Base-by-base conservation (phyloP, 2,797 vertebrate genomes). In the Lacerta agilis region DNA sequence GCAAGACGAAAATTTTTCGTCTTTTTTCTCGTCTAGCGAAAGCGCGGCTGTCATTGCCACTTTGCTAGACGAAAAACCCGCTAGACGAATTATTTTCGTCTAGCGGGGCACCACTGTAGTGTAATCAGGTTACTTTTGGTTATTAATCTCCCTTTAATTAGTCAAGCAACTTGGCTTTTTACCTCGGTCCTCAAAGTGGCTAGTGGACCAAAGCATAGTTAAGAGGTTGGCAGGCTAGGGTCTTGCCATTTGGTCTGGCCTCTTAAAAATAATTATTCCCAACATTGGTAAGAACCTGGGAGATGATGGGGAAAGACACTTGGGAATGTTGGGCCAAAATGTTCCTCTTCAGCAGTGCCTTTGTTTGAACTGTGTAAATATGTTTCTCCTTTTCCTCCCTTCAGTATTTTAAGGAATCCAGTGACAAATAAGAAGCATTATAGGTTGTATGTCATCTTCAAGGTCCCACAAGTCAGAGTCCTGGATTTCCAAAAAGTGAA, bases 341-440 rank as follows among this genome's bases (percentile, higher is more conserved):
- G 6, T 43, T 67, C 33, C 5, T 75, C 20, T 87, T 41, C 38
- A 78, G 2, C 36, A 61, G 8, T 86, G 6, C 10, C 43, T 4
- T 38, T 5, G 23, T 29, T 8, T 41, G 87, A 89, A 41, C 17
- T 41, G 64, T 45, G 72, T 88, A 27, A 8, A 92, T 86, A 83
- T 55, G 10, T 84, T 94, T 82, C 86, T 86, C 58, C 23, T 20
- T 82, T 64, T 93, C 84, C 91, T 73, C 72, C 89, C 95, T 87
- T 2, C 95, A 99, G 99, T 79, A 95, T 99, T 93, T 97, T 99
- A 90, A 98, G 98, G 94, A 99, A 99, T 89, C 99, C 99, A 69
- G 99, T 99, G 67, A 99, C 98, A 86, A 99, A 98, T 95, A 99
- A 99, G 97, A 99, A 99, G 93, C 98, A 99, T 96, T 99, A 99